These are phyloP conservation scores for Onthophagus sagittarius DNA, from an alignment of 2,888 invertebrate species.

Conservation along the genomic window DNA sequence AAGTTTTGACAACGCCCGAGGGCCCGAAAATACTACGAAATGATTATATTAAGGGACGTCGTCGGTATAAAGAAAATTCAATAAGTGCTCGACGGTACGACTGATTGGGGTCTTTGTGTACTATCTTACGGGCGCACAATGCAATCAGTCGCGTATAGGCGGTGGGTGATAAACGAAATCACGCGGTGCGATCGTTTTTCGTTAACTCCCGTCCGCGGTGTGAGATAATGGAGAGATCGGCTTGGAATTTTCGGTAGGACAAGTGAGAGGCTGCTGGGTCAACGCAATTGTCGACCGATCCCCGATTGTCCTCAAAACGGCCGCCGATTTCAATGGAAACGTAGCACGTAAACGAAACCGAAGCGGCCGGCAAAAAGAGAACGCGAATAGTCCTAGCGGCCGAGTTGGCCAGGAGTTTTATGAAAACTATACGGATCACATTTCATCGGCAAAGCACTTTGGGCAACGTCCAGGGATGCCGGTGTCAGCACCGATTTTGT, in stretches of 20 bases:
- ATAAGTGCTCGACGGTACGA: slow-evolving; percentile 48
- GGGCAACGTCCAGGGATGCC: slow-evolving; percentile 33
- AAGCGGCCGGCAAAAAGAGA: slow-evolving; percentile 15
- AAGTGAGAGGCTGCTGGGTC: neutral
- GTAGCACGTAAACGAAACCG: neutral
- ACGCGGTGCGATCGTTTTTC: slow-evolving; percentile 32
- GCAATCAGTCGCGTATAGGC: slow-evolving; percentile 46
- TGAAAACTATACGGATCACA: slow-evolving; percentile 29
- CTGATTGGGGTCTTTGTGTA: slow-evolving; percentile 51
- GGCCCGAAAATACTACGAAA: slow-evolving; percentile 33
- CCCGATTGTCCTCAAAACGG: neutral
- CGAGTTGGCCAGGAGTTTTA: slow-evolving; percentile 20
- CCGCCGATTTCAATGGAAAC: neutral
- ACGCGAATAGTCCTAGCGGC: slow-evolving; percentile 11
- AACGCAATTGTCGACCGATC: neutral
- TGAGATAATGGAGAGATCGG: neutral
- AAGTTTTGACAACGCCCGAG: slow-evolving; percentile 35
- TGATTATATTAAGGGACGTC: slow-evolving; percentile 46
- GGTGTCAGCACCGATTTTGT: slow-evolving; percentile 41
- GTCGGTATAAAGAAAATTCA: slow-evolving; percentile 47
- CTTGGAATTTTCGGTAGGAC: neutral
- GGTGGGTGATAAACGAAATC: slow-evolving; percentile 35
- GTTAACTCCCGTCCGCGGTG: slow-evolving; percentile 9
- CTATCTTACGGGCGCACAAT: slow-evolving; percentile 47
- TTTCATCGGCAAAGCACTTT: slow-evolving; percentile 32